These are phyloP conservation scores for Orchesellides sinensis DNA, from an alignment of 2,888 invertebrate species.

Conservation along the genomic window DNA sequence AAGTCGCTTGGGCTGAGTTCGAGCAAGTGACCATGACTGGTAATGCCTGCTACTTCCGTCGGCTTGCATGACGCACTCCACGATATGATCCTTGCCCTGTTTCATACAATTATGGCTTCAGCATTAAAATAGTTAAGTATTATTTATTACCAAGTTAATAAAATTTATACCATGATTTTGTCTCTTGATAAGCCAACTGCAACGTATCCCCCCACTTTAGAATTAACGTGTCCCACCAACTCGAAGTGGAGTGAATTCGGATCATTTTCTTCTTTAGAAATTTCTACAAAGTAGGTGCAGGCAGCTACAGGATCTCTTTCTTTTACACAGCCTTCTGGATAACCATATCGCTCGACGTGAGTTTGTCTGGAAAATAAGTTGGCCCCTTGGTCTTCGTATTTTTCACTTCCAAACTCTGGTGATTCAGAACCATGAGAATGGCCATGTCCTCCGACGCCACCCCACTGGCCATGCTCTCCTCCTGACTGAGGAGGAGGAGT, in stretches of 20 bases:
- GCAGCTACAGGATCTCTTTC: background rate
- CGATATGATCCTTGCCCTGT: conserved; percentile 58
- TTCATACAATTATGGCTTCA: background rate
- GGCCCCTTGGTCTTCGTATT: background rate
- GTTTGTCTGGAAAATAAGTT: conserved; percentile 1
- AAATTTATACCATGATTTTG: conserved; percentile 50
- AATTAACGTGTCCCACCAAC: conserved; percentile 15
- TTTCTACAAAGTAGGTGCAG: conserved; percentile 51
- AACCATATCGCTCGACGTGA: conserved; percentile 44
- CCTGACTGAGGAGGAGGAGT: background rate
- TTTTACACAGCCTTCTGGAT: conserved; percentile 37
- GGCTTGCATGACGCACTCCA: conserved; percentile 39
- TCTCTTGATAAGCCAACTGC: conserved; percentile 66
- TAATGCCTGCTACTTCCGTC: background rate
- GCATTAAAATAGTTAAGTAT: background rate
- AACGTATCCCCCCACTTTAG: conserved; percentile 52
- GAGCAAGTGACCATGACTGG: conserved; percentile 38
- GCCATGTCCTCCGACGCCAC: conserved; percentile 1
- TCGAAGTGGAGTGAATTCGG: conserved; percentile 25
- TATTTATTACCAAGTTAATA: background rate
- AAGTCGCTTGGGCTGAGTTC: conserved; percentile 25
- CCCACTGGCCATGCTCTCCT: conserved; percentile 15
- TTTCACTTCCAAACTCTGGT: background rate
- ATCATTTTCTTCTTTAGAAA: background rate
- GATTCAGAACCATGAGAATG: background rate